A percentile compares a stretch with the other conserved stretches of the same genome.
These are phyloP conservation scores for Mionectes macconnelli DNA, from an alignment of 2,113 vertebrate species.

Conservation along the genomic window DNA sequence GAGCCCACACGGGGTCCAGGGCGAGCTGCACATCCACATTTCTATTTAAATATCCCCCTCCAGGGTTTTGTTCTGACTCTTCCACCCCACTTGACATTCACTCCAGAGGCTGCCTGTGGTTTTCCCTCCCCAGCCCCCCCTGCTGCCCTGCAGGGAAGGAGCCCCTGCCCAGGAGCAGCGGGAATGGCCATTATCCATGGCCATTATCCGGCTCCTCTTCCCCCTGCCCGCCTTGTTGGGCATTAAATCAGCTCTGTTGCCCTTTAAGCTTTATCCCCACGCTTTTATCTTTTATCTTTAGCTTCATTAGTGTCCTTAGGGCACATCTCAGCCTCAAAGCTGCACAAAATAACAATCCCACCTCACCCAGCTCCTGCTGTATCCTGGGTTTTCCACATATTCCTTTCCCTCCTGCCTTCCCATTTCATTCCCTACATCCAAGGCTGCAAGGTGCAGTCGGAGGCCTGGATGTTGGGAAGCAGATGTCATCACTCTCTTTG, in stretches of 20 bases:
- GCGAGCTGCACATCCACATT: background rate
- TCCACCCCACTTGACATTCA: background rate
- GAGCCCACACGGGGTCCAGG: accelerated
- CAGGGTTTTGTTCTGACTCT: background rate
- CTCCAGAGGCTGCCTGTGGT: background rate
- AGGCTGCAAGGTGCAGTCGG: background rate
- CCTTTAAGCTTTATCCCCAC: background rate
- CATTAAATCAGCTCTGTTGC: background rate
- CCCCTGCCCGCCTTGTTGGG: background rate
- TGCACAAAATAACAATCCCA: background rate
- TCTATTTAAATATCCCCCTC: background rate
- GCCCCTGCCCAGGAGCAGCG: background rate
- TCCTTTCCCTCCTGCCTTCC: background rate
- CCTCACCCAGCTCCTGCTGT: background rate
- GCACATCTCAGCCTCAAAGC: background rate
- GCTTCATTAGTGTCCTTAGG: background rate
- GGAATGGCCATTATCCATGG: background rate
- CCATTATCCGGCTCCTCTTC: background rate
- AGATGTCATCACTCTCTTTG: background rate
- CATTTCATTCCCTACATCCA: background rate
- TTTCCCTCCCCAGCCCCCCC: background rate
- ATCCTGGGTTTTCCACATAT: background rate
- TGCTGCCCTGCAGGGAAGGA: background rate
- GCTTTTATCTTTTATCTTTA: background rate
- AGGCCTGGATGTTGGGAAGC: background rate